These are phyloP conservation scores for Danio albolineatus DNA, from an alignment of 2,797 vertebrate genomes.

Conservation along the genomic window DNA sequence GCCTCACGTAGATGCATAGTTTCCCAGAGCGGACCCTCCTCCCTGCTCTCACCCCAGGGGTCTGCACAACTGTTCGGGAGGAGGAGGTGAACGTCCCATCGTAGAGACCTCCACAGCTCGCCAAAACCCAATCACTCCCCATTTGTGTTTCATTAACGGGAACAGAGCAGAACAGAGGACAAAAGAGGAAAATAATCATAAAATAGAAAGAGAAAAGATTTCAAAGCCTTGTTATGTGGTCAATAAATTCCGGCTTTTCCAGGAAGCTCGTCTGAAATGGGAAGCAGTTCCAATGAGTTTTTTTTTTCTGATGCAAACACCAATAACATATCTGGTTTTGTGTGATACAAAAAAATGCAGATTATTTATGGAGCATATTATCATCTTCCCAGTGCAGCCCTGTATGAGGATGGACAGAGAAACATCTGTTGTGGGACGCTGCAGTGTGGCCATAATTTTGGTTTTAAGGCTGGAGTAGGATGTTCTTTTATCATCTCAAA, in stretches of 20 bases:
- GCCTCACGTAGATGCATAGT: slow-evolving; percentile 80
- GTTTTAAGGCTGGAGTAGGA: too few relatives aligned
- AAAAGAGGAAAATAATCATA: slow-evolving; percentile 72
- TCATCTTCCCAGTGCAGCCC: slow-evolving; percentile 52
- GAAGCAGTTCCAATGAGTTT: slow-evolving; percentile 56
- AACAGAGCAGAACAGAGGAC: slow-evolving; percentile 63
- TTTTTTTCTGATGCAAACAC: slow-evolving; percentile 49
- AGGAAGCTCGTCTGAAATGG: slow-evolving; percentile 55
- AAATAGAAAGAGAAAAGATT: slow-evolving; percentile 45
- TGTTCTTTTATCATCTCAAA: too few relatives aligned
- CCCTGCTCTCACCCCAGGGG: slow-evolving; percentile 61
- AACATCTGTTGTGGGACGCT: slow-evolving; percentile 62
- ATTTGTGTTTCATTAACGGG: slow-evolving; percentile 78
- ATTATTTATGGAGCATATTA: slow-evolving; percentile 60
- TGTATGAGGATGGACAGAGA: slow-evolving; percentile 33
- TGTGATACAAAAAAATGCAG: slow-evolving; percentile 56
- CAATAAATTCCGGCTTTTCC: slow-evolving; percentile 68
- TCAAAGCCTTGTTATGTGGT: slow-evolving; percentile 70
- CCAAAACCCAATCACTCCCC: slow-evolving; percentile 65
- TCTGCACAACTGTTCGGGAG: slow-evolving; percentile 44
- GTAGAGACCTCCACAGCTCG: slow-evolving; percentile 38
- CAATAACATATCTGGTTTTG: slow-evolving; percentile 58
- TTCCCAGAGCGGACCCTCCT: slow-evolving; percentile 71
- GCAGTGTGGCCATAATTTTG: not conserved
- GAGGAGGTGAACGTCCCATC: slow-evolving; percentile 22